phyloP scores from a whole-genome alignment of 2,797 vertebrate genomes.

The Semotilus atromaculatus region DNA sequence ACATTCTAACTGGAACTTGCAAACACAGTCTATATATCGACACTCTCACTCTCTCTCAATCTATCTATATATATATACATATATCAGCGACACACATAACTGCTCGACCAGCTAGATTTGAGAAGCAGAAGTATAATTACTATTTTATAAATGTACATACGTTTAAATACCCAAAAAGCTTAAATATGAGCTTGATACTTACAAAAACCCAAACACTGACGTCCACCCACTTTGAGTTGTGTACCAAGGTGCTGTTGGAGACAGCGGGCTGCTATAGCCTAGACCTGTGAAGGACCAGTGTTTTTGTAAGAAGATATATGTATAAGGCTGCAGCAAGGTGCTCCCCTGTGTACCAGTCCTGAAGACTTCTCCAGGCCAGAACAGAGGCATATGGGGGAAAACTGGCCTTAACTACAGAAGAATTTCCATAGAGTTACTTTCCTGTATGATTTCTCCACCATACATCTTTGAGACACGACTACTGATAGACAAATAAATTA shows the following conservation, averaged over 20 bases:
- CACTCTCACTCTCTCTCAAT: too few species aligned
- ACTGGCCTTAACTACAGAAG: slow-evolving; percentile 24
- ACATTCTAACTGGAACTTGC: too few species aligned
- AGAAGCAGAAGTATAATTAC: background rate
- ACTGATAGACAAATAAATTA: background rate
- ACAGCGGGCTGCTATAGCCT: slow-evolving; percentile 1
- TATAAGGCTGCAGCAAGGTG: slow-evolving; percentile 29
- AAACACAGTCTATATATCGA: too few species aligned
- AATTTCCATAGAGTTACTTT: slow-evolving; percentile 26
- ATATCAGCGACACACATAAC: too few species aligned
- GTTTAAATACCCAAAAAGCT: background rate
- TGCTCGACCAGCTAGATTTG: background rate
- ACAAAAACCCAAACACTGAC: background rate
- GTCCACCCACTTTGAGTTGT: background rate
- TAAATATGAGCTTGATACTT: background rate
- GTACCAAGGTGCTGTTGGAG: background rate
- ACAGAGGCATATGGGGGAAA: slow-evolving; percentile 19
- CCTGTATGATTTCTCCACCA: slow-evolving; percentile 48
- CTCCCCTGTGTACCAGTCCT: slow-evolving; percentile 31
- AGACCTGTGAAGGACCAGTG: slow-evolving; percentile 13
- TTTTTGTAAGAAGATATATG: slow-evolving; percentile 56
- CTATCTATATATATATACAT: too few species aligned
- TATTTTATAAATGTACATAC: background rate
- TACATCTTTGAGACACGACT: slow-evolving; percentile 22
- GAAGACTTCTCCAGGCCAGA: slow-evolving; percentile 52